These are phyloP conservation scores for Gymnoscelis rufifasciata DNA, from an alignment of 2,888 invertebrate species.

Conservation along the genomic window DNA sequence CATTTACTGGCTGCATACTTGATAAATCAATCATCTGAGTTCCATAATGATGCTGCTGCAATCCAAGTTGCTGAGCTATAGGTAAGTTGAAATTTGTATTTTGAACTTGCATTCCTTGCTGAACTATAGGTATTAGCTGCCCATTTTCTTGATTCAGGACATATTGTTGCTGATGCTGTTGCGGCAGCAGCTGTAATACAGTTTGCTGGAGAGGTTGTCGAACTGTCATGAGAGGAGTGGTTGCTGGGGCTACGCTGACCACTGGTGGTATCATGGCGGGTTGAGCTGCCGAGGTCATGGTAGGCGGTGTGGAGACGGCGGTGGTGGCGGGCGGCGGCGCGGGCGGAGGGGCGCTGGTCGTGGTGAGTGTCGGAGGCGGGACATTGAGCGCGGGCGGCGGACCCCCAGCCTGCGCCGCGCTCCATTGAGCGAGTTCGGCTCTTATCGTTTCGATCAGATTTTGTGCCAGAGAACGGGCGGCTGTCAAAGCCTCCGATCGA, in stretches of 20 bases:
- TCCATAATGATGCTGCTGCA: constrained; percentile 67
- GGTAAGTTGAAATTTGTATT: constrained; percentile 68
- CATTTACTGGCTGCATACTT: constrained; percentile 70
- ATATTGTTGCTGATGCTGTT: constrained; percentile 68
- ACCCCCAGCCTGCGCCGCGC: constrained; percentile 57
- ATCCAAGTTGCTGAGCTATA: constrained; percentile 52
- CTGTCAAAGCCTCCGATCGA: constrained; percentile 82
- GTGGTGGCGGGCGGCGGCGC: constrained; percentile 54
- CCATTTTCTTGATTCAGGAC: constrained; percentile 71
- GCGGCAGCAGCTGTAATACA: constrained; percentile 58
- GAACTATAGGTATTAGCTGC: constrained; percentile 71
- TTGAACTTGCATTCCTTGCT: constrained; percentile 67
- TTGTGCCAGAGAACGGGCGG: constrained; percentile 85
- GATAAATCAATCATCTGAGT: constrained; percentile 69
- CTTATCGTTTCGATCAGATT: constrained; percentile 90
- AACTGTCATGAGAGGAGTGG: constrained; percentile 68
- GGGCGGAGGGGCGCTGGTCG: constrained; percentile 55
- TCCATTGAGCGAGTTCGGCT: constrained; percentile 71
- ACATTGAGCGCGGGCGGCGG: constrained; percentile 60
- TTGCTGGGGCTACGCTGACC: constrained; percentile 62
- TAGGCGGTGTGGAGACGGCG: constrained; percentile 53
- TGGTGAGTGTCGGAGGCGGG: constrained; percentile 63
- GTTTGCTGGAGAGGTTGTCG: constrained; percentile 54
- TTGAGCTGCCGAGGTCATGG: constrained; percentile 52
- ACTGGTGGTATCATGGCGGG: constrained; percentile 59